Conservation (phyloP, 1,140 invertebrate species). For the Drosophila suzukii region DNA sequence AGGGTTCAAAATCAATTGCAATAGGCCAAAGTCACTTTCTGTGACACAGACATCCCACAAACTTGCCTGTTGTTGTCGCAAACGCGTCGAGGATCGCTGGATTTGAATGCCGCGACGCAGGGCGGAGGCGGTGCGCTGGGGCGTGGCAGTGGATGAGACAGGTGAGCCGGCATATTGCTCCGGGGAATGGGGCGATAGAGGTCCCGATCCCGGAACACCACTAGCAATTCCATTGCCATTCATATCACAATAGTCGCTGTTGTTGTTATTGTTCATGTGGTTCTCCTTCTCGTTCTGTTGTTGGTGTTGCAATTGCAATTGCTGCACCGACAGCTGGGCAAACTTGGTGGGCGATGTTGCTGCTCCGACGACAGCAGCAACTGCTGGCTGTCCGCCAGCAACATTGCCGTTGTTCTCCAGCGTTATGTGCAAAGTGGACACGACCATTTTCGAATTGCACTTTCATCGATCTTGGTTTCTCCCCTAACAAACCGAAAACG, state of each 20-base stretch:
- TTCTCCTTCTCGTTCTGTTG: slow-evolving; percentile 33
- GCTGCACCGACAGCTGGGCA: slow-evolving; percentile 23
- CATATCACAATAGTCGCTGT: slow-evolving; percentile 65
- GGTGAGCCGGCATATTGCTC: slow-evolving; percentile 29
- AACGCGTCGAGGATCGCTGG: slow-evolving; percentile 74
- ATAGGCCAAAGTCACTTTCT: background rate
- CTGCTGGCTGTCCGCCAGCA: slow-evolving; percentile 14
- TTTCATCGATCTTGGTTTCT: slow-evolving; percentile 7
- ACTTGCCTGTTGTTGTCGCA: slow-evolving; percentile 84
- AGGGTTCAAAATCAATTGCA: too few species aligned
- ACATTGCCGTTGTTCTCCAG: slow-evolving; percentile 58
- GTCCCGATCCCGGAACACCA: slow-evolving; percentile 9
- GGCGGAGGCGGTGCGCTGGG: slow-evolving; percentile 57
- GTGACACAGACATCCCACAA: background rate
- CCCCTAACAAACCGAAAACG: slow-evolving; percentile 1
- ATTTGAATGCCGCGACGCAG: slow-evolving; percentile 69
- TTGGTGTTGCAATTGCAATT: slow-evolving; percentile 28
- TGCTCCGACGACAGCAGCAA: background rate
- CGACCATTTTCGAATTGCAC: slow-evolving; percentile 57
- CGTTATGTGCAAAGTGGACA: slow-evolving; percentile 74
- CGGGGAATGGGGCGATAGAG: background rate
- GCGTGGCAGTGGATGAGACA: slow-evolving; percentile 36
- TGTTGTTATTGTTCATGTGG: slow-evolving; percentile 51
- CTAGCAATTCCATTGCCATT: slow-evolving; percentile 51
- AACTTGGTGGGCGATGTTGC: slow-evolving; percentile 34